phyloP scores from a whole-genome alignment of 2,888 invertebrate species.

The Myathropa florea region DNA sequence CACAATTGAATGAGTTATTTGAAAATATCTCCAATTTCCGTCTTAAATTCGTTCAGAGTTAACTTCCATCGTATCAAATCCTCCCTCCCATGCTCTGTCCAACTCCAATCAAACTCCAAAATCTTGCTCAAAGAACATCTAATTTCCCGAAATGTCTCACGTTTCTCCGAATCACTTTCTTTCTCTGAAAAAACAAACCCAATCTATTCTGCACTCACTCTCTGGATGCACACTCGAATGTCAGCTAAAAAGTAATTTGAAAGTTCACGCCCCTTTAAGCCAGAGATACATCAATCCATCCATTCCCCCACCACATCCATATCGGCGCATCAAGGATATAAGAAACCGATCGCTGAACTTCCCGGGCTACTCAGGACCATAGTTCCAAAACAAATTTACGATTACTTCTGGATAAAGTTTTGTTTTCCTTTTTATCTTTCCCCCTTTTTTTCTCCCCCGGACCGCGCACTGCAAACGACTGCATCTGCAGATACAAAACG shows the following conservation, averaged over 20 bases:
- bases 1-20: too few relatives aligned
- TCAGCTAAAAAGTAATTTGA: background rate
- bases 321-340: background rate
- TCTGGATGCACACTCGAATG: background rate
- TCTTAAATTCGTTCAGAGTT: too few relatives aligned
- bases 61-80: too few relatives aligned
- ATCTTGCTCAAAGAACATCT: background rate
- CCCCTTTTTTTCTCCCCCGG: background rate
- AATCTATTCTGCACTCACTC: background rate
- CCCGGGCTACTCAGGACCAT: background rate
- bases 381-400: constrained; percentile 8
- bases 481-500: constrained; percentile 8
- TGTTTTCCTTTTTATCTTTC: background rate
- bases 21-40: too few relatives aligned
- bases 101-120: background rate
- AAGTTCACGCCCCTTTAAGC: background rate
- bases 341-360: background rate
- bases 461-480: background rate
- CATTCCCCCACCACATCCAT: background rate
- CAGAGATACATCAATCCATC: background rate
- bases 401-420: constrained; percentile 3
- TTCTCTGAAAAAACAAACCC: background rate
- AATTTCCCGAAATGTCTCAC: too few relatives aligned
- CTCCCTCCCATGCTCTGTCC: too few relatives aligned
- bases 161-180: background rate